phyloP scores from a whole-genome alignment of 23 tunicate genomes.

The Styela clava region DNA sequence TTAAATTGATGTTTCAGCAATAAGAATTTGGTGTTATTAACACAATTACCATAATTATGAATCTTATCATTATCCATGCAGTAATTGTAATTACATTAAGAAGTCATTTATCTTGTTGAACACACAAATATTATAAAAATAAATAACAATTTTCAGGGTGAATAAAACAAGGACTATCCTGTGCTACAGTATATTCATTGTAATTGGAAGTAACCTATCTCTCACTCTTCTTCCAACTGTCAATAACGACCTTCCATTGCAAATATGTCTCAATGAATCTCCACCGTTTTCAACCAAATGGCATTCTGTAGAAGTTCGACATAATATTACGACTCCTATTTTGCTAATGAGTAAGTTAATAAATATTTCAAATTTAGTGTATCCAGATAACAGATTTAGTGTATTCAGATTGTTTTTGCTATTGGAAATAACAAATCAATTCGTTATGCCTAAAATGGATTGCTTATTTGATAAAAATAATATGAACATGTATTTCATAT shows the following conservation, averaged over 20 bases:
- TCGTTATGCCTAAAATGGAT: too few relatives aligned
- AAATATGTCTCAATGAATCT: slow-evolving; percentile 14
- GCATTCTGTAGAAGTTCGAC: background rate
- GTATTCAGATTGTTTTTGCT: too few relatives aligned
- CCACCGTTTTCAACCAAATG: background rate
- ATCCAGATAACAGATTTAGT: background rate
- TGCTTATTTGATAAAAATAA: too few relatives aligned
- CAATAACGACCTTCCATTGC: background rate
- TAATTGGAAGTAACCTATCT: slow-evolving; percentile 51
- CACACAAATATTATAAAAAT: too few relatives aligned
- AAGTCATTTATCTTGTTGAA: too few relatives aligned
- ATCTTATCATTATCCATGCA: too few relatives aligned
- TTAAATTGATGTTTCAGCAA: too few relatives aligned
- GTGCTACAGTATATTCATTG: slow-evolving; percentile 35
- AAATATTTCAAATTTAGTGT: background rate
- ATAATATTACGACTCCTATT: background rate
- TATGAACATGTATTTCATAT: too few relatives aligned
- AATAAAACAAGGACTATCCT: slow-evolving; percentile 51
- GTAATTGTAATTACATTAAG: too few relatives aligned
- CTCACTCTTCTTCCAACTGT: slow-evolving; percentile 48
- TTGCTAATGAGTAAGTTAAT: background rate
- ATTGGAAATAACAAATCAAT: too few relatives aligned
- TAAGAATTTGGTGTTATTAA: too few relatives aligned
- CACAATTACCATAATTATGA: too few relatives aligned
- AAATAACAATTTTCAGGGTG: slow-evolving; percentile 49